Base-by-base conservation (phyloP, 2,113 vertebrate species). In the Ceyx margarethae region DNA sequence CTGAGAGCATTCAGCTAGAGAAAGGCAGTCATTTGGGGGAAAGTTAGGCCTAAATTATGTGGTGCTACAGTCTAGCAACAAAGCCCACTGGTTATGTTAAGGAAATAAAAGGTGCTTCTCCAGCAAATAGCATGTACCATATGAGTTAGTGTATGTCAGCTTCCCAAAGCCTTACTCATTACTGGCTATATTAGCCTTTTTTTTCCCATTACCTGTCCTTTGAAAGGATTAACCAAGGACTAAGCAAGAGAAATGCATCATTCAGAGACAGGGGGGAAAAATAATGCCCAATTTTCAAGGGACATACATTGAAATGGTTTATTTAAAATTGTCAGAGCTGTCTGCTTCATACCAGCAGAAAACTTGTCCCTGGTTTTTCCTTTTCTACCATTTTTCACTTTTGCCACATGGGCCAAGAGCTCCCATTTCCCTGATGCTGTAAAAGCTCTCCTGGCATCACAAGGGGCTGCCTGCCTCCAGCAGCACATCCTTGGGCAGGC, bases 321-420 rank as follows among this genome's bases (percentile, higher is more conserved):
- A 4, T 14, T 78, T 51, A 31, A 72, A 67, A 71, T 61, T 22
- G 16, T 23, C 11, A 56, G 43, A 64, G 21, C 46, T 80, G 19
- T 50, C 58, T 75, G 66, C 28, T 54, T 81, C 25, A 45, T 10
- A 45, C 11, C 16, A 85, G 29, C 53, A 76, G 71, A 73, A 91
- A 73, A 28, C 31, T 19, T 46, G 17, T 17, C 51, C 18, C 9
- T 21, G 3, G 0, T 15, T 89, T 75, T 71, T 28, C 15, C 6
- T 73, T n/a, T 79, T 33, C 60, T 73, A 19, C 16, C 48, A 50
- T 50, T 5, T 28, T 29, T 6, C 46, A 10, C 6, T 23, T 31
- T 31, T 82, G 46, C 22, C 64, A 31, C 0, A 0, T 37, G 42
- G 80, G 23, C 2, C 1, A n/a, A 45, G 48, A 67, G 8, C 20